Base-by-base conservation (phyloP, 2,888 invertebrate genomes). In the Caenorhabditis angaria region DNA sequence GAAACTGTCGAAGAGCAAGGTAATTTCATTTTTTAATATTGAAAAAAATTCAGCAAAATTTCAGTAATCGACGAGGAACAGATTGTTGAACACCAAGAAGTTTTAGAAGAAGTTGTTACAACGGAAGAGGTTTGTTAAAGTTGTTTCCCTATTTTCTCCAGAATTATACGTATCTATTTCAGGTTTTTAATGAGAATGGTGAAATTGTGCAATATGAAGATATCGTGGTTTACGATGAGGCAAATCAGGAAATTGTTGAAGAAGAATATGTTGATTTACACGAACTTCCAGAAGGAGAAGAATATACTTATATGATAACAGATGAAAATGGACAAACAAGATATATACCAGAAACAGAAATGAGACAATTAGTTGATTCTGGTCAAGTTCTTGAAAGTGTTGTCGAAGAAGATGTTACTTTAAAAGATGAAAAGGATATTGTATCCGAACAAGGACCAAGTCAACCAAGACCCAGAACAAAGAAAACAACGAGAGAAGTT, bases 201-300 rank as follows among this genome's bases (percentile, higher is more conserved):
- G 61, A 61, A 12, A 24, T 61, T 18, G 61, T 61, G 22, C 20
- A n/a, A 8, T 59, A 47, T 28, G 35, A 57, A 25, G 57, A 57
- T 41, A 28, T 41, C 1, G 47, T 41, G 14, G 50, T 59, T 47
- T 48, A 47, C 35, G 22, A 59, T 24, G 50, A 27, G 1, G 55
- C 18, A 32, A 27, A 27, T 25, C n/a, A 57, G 8, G 47, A 59
- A n/a, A 47, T 59, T 24, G 59, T 59, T 14, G 59, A 47, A 25
- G 59, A 47, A 24, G 59, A 41, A 59, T 41, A 59, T 25, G 29
- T 59, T n/a, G 55, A 56, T 32, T 29, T 29, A 20, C 32, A 54
- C 27, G 18, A 27, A 27, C 54, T 59, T 59, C 28, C 12, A 27
- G 47, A 58, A 5, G 58, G 55, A 29, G 32, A 29, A 56, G 35